Evolutionary conservation across 2,797 vertebrate species (phyloP).

Genomic region (Sebastes taczanowskii): DNA sequence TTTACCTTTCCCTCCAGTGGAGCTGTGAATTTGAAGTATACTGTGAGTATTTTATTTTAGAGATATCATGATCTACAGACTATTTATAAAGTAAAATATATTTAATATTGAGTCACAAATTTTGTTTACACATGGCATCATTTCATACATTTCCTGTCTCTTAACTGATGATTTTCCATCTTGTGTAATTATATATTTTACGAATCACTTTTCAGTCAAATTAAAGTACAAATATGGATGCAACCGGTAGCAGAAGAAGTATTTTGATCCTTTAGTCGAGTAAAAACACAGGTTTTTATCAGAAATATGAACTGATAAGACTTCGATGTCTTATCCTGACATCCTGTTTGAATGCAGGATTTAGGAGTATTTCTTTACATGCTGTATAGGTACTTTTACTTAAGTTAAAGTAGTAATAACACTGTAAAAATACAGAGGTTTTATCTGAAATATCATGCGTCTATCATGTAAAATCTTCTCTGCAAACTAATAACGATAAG

Average conservation of each 20-base stretch:
- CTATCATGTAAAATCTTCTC: neutral
- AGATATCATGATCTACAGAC: accelerated
- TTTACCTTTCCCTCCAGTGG: neutral
- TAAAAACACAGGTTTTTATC: neutral
- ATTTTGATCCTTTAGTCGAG: too few species aligned
- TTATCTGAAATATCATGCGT: neutral
- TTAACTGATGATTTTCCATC: neutral
- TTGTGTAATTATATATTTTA: neutral
- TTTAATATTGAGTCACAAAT: neutral
- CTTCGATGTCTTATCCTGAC: too few species aligned
- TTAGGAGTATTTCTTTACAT: too few species aligned
- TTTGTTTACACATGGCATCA: neutral
- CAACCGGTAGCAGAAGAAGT: too few species aligned
- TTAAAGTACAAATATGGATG: too few species aligned
- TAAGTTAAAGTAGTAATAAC: too few species aligned
- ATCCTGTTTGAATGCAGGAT: too few species aligned
- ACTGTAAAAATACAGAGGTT: neutral
- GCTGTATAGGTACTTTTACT: too few species aligned
- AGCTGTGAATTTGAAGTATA: neutral
- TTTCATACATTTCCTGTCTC: neutral
- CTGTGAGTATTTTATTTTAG: neutral
- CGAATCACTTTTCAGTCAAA: accelerated
- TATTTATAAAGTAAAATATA: neutral
- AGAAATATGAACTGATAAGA: neutral
- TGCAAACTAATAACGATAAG: neutral